These are phyloP conservation scores for Indicator indicator DNA, from an alignment of 2,113 vertebrate species.

Conservation along the genomic window DNA sequence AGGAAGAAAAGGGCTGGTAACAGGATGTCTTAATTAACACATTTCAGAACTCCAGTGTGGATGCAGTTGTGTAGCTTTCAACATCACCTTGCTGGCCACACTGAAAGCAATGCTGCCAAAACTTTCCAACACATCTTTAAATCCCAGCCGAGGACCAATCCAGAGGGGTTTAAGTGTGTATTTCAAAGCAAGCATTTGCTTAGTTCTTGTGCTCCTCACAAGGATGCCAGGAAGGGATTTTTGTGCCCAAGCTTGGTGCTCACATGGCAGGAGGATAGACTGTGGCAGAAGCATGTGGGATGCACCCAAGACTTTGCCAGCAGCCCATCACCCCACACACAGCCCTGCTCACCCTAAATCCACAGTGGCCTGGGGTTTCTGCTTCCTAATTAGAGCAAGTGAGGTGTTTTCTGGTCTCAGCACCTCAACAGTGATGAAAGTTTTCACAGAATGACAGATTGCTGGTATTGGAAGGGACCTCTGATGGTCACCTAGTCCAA, in stretches of 20 bases:
- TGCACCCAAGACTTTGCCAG: not conserved
- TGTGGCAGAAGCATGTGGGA: fast-evolving
- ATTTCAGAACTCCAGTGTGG: conserved; percentile 33
- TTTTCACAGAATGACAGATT: not conserved
- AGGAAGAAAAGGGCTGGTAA: conserved; percentile 50
- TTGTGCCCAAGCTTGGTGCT: fast-evolving
- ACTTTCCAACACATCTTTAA: conserved; percentile 31
- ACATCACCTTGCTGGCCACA: conserved; percentile 1
- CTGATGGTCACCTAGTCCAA: too few relatives aligned
- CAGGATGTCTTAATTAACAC: conserved; percentile 59
- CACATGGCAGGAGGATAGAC: not conserved
- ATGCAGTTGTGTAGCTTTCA: conserved; percentile 7
- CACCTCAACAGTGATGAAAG: not conserved
- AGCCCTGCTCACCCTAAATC: not conserved
- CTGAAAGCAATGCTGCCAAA: conserved; percentile 19
- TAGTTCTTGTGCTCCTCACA: not conserved
- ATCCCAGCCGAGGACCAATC: not conserved
- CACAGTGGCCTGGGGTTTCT: fast-evolving
- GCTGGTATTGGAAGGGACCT: too few relatives aligned
- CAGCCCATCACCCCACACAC: fast-evolving
- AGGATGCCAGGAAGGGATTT: not conserved
- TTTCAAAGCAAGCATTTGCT: not conserved
- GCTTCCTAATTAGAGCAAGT: fast-evolving
- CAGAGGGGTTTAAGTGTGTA: not conserved
- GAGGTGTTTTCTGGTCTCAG: not conserved